Conservation (phyloP, 2,113 vertebrate species). For the Corythornis vintsioides region DNA sequence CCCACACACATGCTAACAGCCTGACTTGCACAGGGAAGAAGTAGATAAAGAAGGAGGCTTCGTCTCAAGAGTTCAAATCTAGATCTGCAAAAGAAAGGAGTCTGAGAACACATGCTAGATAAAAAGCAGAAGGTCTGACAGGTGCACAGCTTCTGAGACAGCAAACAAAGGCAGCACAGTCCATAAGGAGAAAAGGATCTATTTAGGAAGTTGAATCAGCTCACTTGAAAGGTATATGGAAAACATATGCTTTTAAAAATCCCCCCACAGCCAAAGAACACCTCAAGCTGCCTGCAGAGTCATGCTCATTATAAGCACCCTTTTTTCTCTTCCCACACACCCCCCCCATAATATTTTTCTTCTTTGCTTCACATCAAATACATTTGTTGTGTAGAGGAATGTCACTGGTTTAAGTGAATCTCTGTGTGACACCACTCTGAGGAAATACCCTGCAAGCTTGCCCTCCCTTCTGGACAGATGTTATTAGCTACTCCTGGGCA, state of each 20-base stretch:
- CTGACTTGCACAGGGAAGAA: not conserved
- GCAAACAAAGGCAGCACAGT: not conserved
- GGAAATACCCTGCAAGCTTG: not conserved
- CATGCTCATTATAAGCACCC: fast-evolving
- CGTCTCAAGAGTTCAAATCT: not conserved
- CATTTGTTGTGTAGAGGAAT: not conserved
- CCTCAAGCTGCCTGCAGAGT: not conserved
- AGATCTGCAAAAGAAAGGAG: not conserved
- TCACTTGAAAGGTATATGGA: not conserved
- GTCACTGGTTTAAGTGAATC: not conserved
- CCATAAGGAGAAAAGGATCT: not conserved
- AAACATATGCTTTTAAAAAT: not conserved
- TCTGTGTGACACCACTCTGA: not conserved
- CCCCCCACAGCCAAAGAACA: not conserved
- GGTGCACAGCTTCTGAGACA: not conserved
- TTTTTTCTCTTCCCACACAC: not conserved
- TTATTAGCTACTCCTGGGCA: not conserved
- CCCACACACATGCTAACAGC: not conserved
- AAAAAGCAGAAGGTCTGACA: conserved; percentile 31
- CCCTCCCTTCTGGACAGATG: not conserved
- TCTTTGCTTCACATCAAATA: not conserved
- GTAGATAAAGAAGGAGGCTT: conserved; percentile 5
- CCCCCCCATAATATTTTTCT: not conserved
- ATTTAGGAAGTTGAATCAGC: not conserved
- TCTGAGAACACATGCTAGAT: not conserved